Percentiles rank a stretch among this genome's conserved stretches.
phyloP scores from a whole-genome alignment of 2,797 vertebrate species.

The Naso thynnoides region DNA sequence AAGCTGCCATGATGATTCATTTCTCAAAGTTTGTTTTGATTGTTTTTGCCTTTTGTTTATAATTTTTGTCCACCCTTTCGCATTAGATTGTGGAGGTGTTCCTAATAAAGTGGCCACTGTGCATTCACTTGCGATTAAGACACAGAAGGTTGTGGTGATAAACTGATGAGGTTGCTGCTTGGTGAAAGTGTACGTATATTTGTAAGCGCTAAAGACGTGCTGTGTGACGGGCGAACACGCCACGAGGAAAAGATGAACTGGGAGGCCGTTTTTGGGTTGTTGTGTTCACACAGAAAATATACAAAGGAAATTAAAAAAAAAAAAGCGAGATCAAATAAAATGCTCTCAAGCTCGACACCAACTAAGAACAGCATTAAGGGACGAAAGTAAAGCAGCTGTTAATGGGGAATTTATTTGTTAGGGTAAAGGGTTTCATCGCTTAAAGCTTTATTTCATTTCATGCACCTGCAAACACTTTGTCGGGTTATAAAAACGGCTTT shows the following conservation, averaged over 20 bases:
- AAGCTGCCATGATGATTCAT: too few species aligned
- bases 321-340: not conserved
- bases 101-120: too few species aligned
- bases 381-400: not conserved
- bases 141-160: not conserved
- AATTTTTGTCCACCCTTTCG: too few species aligned
- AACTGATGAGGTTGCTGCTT: not conserved
- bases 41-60: too few species aligned
- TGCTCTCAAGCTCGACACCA: not conserved
- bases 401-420: not conserved
- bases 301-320: not conserved
- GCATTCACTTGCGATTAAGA: not conserved
- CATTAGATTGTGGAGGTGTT: too few species aligned
- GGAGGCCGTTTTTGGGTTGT: too few species aligned
- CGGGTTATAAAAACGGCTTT: too few species aligned
- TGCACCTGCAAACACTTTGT: too few species aligned
- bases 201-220: not conserved
- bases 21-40: too few species aligned
- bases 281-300: not conserved
- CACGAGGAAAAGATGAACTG: not conserved
- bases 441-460: too few species aligned
- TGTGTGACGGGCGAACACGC: not conserved
- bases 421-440: too few species aligned
- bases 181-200: not conserved
- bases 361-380: too few species aligned